These are phyloP conservation scores for Poecilia latipinna DNA, from an alignment of 2,113 vertebrate genomes.

Conservation along the genomic window DNA sequence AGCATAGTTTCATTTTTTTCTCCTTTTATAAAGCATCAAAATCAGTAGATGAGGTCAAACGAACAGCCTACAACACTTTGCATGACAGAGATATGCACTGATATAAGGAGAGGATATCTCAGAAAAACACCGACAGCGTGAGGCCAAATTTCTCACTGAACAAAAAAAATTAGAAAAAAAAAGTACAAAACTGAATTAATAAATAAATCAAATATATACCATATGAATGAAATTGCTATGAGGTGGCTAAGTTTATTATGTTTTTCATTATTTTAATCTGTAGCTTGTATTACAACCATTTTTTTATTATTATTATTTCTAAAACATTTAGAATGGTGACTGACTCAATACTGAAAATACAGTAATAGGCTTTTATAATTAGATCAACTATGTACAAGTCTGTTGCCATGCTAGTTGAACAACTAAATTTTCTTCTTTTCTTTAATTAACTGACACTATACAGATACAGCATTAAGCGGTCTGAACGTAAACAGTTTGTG, in stretches of 20 bases:
- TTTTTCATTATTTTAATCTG: constrained; percentile 78
- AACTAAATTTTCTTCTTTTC: constrained; percentile 75
- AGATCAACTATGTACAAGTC: constrained; percentile 83
- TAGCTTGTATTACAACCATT: constrained; percentile 83
- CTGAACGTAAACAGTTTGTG: constrained; percentile 86
- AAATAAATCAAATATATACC: constrained; percentile 89
- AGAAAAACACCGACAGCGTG: constrained; percentile 78
- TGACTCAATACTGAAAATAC: constrained; percentile 85
- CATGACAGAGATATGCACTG: constrained; percentile 78
- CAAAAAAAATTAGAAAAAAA: constrained; percentile 82
- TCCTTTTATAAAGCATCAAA: constrained; percentile 71
- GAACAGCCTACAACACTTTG: constrained; percentile 67
- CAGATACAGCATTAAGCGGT: constrained; percentile 85
- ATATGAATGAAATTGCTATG: constrained; percentile 85
- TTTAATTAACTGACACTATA: constrained; percentile 82
- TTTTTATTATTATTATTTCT: constrained; percentile 51
- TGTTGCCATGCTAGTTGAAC: constrained; percentile 84
- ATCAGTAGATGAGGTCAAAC: constrained; percentile 80
- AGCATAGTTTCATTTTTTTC: constrained; percentile 64
- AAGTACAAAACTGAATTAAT: constrained; percentile 85
- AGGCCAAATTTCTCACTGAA: constrained; percentile 80
- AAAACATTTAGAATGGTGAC: constrained; percentile 83
- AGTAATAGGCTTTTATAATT: constrained; percentile 83
- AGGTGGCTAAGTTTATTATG: constrained; percentile 81
- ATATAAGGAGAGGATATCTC: constrained; percentile 80